phyloP scores from a whole-genome alignment of 2,888 invertebrate genomes.

The Epinotia demarniana region DNA sequence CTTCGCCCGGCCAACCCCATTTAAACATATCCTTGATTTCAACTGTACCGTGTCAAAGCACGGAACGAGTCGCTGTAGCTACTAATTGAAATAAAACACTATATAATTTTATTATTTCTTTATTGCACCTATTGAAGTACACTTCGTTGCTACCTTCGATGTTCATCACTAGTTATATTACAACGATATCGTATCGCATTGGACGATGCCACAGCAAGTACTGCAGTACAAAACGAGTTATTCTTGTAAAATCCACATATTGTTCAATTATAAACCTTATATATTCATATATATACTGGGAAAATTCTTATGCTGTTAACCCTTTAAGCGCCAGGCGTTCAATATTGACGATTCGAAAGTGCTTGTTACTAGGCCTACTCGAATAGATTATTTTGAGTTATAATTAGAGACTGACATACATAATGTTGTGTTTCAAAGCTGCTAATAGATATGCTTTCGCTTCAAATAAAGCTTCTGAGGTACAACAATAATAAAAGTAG shows the following conservation, averaged over 20 bases:
- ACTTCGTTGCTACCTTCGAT: slow-evolving; percentile 79
- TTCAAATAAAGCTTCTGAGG: too few species aligned
- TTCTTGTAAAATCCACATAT: slow-evolving; percentile 13
- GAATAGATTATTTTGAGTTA: too few species aligned
- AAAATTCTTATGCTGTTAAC: background rate
- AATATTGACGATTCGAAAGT: too few species aligned
- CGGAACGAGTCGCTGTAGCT: background rate
- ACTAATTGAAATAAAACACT: slow-evolving; percentile 54
- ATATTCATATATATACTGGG: background rate
- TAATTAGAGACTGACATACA: too few species aligned
- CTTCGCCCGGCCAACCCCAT: too few species aligned
- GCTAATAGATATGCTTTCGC: too few species aligned
- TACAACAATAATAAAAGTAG: too few species aligned
- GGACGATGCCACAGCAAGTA: slow-evolving; percentile 14
- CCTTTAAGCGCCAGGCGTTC: background rate
- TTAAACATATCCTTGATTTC: too few species aligned
- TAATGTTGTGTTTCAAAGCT: too few species aligned
- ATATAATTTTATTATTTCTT: slow-evolving; percentile 67
- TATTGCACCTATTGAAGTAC: slow-evolving; percentile 84
- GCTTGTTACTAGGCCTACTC: too few species aligned
- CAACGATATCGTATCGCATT: slow-evolving; percentile 29
- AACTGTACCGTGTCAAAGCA: background rate
- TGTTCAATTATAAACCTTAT: slow-evolving; percentile 14
- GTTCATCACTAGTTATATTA: slow-evolving; percentile 57
- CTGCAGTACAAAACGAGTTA: slow-evolving; percentile 37